Base-by-base conservation (phyloP, 2,113 vertebrate species). In the Taurulus bubalis region DNA sequence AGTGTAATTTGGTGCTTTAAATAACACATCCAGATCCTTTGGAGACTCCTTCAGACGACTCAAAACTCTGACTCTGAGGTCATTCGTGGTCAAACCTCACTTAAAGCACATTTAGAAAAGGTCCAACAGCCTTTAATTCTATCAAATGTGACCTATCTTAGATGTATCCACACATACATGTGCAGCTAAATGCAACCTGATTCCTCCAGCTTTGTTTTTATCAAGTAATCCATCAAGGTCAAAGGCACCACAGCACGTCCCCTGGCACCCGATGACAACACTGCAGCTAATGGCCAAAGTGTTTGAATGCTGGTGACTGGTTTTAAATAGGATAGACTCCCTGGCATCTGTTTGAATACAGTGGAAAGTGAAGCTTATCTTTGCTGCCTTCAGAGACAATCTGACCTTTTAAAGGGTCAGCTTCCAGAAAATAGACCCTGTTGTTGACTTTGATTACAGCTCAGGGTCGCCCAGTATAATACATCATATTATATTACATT, bases 291-390 rank as follows among this genome's bases (percentile, higher is more conserved):
- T 45, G 53, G 59, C 76, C 72, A 77, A 45, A 80, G 69, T 28
- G n/a, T 70, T 62, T 75, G 55, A 79, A 65, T 71, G 67, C 66
- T 66, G 79, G 59, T 70, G 60, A 51, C 62, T 66, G 77, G 81
- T 76, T 86, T 93, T 80, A 90, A 91, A 93, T 89, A 90, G 91
- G 73, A 87, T 72, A 28, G 7, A 10, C 58, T 85, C 60, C 18
- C 62, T 80, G 83, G 85, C 83, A 70, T 89, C 71, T 65, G 66
- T 90, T 79, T 82, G 55, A 80, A 79, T 80, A 69, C 49, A 16
- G 8, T 86, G 82, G 87, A 83, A 89, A 84, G 75, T 30, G 66
- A 70, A 79, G 82, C 84, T 81, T 87, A 90, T 85, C 75, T 77
- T 71, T 75, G 45, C 18, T 74, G 84, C 63, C 81, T 70, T 84